Base-by-base conservation (phyloP, 1,140 invertebrate genomes). In the Polypedilum vanderplanki region DNA sequence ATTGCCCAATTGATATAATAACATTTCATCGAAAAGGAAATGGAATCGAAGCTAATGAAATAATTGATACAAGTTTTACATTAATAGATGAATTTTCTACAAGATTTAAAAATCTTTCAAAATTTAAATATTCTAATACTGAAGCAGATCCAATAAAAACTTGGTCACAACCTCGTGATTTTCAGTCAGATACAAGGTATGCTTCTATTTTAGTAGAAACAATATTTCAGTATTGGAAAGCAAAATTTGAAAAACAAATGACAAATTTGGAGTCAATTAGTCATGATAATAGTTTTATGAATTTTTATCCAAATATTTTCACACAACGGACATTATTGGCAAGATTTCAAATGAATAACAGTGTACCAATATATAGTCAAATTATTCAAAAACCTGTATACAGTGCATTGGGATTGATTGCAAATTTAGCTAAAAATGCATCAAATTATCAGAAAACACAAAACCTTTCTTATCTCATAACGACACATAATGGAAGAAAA, bases 381-480 rank as follows among this genome's bases (percentile, higher is more conserved):
- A 85, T 86, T 75, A 79, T 86, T 33, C 81, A 83, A 76, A 86
- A 86, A 76, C 85, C 85, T 0, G 84, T 85, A 1, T 85, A 84
- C 75, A 78, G 79, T 0, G 80, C 81, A 7, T 80, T 85, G 77
- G 84, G 81, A 4, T 80, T 86, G 79, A 77, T 86, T 73, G 79
- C 83, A 10, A 80, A 84, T 70, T 75, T 86, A 65, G 83, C 82
- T 3, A 77, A 78, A 15, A 76, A 78, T 5, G 80, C 81, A 78
- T 0, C 77, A 79, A 40, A 74, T 80, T 77, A 24, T 81, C 80
- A 78, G 78, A 81, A n/a, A 78, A 75, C n/a, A 4, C 10, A 78
- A 76, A 64, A 80, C 81, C 2, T 24, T 79, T 12, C 78, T 77
- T 3, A 78, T 20, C 77, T 78, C 0, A 41, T 79, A 79, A 1